These are phyloP conservation scores for Tamandua tetradactyla DNA, from an alignment of 2,797 vertebrate genomes.

Conservation along the genomic window DNA sequence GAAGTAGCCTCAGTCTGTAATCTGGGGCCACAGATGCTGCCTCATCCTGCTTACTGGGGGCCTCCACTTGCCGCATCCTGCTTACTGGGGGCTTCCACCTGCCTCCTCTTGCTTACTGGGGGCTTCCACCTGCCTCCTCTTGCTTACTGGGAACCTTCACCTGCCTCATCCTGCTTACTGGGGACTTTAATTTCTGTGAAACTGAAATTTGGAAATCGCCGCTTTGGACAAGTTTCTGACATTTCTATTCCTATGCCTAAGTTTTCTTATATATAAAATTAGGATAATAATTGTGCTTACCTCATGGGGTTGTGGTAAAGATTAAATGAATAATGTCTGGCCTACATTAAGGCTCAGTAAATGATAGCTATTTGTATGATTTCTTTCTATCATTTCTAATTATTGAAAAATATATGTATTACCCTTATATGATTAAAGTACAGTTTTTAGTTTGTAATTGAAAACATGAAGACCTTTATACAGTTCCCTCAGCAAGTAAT, in stretches of 20 bases:
- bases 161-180: neutral
- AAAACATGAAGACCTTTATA: slow-evolving; percentile 24
- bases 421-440: neutral
- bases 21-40: neutral
- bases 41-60: neutral
- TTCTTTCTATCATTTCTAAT: neutral
- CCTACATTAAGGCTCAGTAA: slow-evolving; percentile 1
- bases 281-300: slow-evolving; percentile 16
- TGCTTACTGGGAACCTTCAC: neutral
- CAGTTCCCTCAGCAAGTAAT: slow-evolving; percentile 18
- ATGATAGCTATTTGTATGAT: slow-evolving; percentile 1
- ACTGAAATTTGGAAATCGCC: neutral
- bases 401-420: slow-evolving; percentile 21
- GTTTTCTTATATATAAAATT: slow-evolving; percentile 30
- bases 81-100: neutral
- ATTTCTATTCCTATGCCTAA: neutral
- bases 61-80: neutral
- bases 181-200: neutral
- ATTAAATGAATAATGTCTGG: slow-evolving; percentile 25
- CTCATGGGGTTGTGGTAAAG: neutral
- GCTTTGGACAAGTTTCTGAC: neutral
- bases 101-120: neutral
- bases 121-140: neutral
- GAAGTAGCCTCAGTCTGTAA: neutral
- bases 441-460: slow-evolving; percentile 42